phyloP scores from a whole-genome alignment of 2,888 invertebrate genomes.

The Fragum fragum region DNA sequence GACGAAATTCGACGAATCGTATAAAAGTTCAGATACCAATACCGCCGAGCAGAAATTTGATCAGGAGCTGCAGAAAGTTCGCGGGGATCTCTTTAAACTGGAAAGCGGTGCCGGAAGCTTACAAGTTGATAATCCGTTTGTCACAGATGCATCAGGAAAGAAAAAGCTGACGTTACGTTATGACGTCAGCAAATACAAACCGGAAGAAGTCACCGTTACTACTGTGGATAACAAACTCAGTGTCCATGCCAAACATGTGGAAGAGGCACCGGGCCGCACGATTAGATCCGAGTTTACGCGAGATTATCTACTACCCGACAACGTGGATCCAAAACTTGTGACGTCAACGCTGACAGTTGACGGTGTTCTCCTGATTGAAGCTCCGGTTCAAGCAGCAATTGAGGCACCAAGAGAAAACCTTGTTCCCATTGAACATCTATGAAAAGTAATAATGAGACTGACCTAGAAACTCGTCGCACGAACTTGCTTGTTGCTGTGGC shows the following conservation, averaged over 20 bases:
- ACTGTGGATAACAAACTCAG: constrained; percentile 5
- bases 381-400: not conserved
- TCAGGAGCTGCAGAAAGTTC: constrained; percentile 17
- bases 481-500: too few relatives aligned
- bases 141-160: constrained; percentile 28
- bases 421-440: constrained; percentile 23
- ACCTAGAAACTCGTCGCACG: too few relatives aligned
- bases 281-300: constrained; percentile 19
- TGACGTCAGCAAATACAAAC: constrained; percentile 30
- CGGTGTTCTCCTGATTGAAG: constrained; percentile 35
- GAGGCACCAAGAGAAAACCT: constrained; percentile 19
- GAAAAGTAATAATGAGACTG: not conserved
- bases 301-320: constrained; percentile 19
- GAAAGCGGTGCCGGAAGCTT: constrained; percentile 15
- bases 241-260: constrained; percentile 29
- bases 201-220: constrained; percentile 22
- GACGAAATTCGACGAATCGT: constrained; percentile 24
- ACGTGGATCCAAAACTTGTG: constrained; percentile 22
- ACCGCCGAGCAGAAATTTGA: constrained; percentile 14
- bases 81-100: constrained; percentile 8
- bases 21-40: constrained; percentile 4
- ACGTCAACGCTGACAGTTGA: constrained; percentile 24
- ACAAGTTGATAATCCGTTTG: constrained; percentile 18
- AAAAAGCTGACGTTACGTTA: constrained; percentile 27
- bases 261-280: constrained; percentile 6